phyloP scores from a whole-genome alignment of 1,140 invertebrate genomes.

The Tetragnatha versicolor region DNA sequence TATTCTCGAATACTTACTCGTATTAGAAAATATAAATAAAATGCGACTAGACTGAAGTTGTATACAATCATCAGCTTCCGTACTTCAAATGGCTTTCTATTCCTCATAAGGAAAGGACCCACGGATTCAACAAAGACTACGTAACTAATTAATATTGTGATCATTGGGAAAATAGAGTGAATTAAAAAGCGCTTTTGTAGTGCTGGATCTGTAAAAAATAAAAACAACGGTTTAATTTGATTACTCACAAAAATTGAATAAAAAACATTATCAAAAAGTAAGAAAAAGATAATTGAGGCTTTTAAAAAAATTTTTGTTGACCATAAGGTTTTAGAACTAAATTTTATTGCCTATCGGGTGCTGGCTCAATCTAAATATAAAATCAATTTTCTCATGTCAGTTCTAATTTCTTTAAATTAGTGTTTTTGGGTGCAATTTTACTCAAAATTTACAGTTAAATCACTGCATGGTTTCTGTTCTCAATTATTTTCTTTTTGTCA shows the following conservation, averaged over 20 bases:
- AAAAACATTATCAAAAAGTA: too few relatives aligned
- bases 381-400: too few relatives aligned
- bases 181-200: neutral
- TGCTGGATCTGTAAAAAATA: slow-evolving; percentile 13
- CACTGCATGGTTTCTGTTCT: too few relatives aligned
- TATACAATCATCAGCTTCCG: slow-evolving; percentile 81
- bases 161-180: neutral
- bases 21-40: slow-evolving; percentile 20
- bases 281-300: neutral
- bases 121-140: slow-evolving; percentile 59
- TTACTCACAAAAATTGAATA: neutral
- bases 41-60: slow-evolving; percentile 76
- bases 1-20: slow-evolving; percentile 11
- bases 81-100: slow-evolving; percentile 78
- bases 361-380: too few relatives aligned
- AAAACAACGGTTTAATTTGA: neutral
- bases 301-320: neutral
- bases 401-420: too few relatives aligned
- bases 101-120: slow-evolving; percentile 85
- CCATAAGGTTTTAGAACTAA: too few relatives aligned
- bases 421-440: too few relatives aligned
- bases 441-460: too few relatives aligned
- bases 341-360: too few relatives aligned
- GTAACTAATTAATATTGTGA: neutral
- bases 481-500: too few relatives aligned